Conservation (phyloP, 2,888 invertebrate species). For the Idaea straminata region DNA sequence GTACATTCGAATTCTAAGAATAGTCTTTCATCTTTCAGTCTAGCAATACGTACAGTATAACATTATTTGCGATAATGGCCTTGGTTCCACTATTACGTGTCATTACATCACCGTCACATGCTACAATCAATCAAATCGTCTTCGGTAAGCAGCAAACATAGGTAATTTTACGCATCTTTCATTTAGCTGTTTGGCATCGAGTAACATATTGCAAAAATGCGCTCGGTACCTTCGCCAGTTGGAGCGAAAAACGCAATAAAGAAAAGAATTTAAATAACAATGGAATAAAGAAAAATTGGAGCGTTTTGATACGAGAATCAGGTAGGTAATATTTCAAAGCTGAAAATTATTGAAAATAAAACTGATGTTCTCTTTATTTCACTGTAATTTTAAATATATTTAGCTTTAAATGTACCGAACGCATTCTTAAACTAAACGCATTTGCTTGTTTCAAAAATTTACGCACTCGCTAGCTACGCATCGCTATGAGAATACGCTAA, state of each 20-base stretch:
- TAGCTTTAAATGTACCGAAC: no score
- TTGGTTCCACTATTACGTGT: slow-evolving; percentile 20
- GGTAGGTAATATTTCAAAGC: no score
- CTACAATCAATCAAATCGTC: slow-evolving; percentile 11
- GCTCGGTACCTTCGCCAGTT: no score
- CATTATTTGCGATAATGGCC: slow-evolving; percentile 19
- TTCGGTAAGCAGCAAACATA: no score
- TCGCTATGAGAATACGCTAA: slow-evolving; percentile 68
- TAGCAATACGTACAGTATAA: slow-evolving; percentile 12
- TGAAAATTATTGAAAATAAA: no score
- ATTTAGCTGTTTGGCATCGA: slow-evolving; percentile 16
- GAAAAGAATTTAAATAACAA: no score
- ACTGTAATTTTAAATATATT: no score
- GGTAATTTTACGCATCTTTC: not conserved
- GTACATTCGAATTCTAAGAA: no score
- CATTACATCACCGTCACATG: slow-evolving; percentile 18
- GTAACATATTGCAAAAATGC: slow-evolving; percentile 17
- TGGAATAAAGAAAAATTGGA: no score
- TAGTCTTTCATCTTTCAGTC: slow-evolving; percentile 5
- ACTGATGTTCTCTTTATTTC: no score
- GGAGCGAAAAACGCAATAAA: no score
- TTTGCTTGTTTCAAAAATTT: slow-evolving; percentile 41
- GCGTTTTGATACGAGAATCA: no score
- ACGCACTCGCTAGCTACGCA: slow-evolving; percentile 69
- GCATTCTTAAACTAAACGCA: slow-evolving; percentile 31